Evolutionary conservation across 2,113 vertebrate species (phyloP).

Genomic region (Calidris pugnax): DNA sequence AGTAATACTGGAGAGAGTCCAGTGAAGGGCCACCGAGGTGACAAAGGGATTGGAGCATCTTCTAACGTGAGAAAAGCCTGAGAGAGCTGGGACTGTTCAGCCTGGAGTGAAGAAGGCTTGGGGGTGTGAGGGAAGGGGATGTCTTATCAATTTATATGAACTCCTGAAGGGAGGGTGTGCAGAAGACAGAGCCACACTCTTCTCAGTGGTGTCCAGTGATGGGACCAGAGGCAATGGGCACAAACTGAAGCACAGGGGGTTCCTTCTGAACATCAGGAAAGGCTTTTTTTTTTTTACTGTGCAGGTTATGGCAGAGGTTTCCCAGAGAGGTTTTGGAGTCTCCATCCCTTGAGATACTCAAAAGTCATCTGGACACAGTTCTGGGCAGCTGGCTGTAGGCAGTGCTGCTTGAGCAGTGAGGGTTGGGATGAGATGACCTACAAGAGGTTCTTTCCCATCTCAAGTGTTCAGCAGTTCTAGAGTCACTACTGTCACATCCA

Average conservation of each 20-base stretch:
- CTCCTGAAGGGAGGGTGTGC: not conserved
- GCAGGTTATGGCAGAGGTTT: not conserved
- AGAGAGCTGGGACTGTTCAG: not conserved
- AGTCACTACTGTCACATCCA: not conserved
- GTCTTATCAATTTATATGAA: not conserved
- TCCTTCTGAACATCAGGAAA: not conserved
- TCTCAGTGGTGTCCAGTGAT: not conserved
- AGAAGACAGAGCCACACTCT: not conserved
- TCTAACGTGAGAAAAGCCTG: not conserved
- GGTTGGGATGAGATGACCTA: not conserved
- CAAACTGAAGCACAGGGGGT: not conserved
- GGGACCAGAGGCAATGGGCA: not conserved
- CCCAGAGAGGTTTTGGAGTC: not conserved
- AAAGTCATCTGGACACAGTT: not conserved
- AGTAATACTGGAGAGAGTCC: not conserved
- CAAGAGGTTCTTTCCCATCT: not conserved
- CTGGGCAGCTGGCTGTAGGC: not conserved
- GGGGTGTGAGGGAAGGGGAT: fast-evolving
- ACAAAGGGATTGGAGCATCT: not conserved
- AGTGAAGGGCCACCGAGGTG: not conserved
- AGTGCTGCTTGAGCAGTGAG: not conserved
- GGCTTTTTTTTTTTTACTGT: not conserved
- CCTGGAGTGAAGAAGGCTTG: not conserved
- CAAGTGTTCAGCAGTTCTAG: not conserved
- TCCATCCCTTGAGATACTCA: not conserved